Evolutionary conservation across 2,113 vertebrate species (phyloP).

Genomic region (Platysternon megacephalum): DNA sequence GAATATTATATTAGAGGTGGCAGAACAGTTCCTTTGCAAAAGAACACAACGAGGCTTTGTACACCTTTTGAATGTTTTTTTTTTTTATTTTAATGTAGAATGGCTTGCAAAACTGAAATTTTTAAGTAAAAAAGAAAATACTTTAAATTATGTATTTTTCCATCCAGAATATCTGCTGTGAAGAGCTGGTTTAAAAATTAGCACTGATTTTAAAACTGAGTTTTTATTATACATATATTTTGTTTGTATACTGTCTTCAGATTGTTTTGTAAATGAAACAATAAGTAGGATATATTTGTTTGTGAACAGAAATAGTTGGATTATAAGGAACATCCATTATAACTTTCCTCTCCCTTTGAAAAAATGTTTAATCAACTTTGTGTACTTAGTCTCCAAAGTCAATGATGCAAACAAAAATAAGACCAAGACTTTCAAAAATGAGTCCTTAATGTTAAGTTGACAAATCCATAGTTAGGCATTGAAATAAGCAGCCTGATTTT

Average conservation of each 20-base stretch:
- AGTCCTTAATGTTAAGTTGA: not conserved
- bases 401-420: not conserved
- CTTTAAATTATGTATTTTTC: not conserved
- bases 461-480: not conserved
- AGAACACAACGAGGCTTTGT: not conserved
- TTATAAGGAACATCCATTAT: not conserved
- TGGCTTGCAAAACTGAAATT: not conserved
- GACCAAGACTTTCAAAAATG: not conserved
- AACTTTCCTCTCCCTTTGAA: not conserved
- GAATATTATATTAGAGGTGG: not conserved
- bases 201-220: not conserved
- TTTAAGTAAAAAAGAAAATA: not conserved
- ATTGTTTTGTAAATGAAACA: not conserved
- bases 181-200: slow-evolving; percentile 26
- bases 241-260: not conserved
- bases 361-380: not conserved
- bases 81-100: not conserved
- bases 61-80: not conserved
- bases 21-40: not conserved
- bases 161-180: not conserved
- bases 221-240: slow-evolving; percentile 22
- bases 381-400: no score
- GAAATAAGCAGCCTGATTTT: not conserved
- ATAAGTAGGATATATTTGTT: not conserved
- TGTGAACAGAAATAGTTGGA: not conserved